Percentiles rank a stretch among this genome's conserved stretches.
These are phyloP conservation scores for Trinectes maculatus DNA, from an alignment of 2,113 vertebrate species.

Conservation along the genomic window DNA sequence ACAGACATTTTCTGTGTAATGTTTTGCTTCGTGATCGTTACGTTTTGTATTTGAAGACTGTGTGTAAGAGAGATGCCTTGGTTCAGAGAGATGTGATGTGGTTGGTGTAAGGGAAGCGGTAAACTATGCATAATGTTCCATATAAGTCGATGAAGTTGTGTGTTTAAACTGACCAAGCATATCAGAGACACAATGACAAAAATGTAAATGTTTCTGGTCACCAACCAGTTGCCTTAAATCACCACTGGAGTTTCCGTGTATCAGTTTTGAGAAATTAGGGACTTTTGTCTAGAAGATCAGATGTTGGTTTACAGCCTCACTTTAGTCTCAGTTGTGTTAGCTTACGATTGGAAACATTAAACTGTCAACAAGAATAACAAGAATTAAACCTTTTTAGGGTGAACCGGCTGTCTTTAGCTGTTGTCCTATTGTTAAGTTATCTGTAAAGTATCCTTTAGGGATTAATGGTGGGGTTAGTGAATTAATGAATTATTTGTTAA, in stretches of 20 bases:
- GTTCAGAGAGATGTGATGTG: neutral
- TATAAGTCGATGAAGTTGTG: slow-evolving; percentile 12
- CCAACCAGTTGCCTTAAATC: neutral
- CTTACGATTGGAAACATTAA: neutral
- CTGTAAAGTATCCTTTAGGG: no score
- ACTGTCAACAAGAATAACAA: neutral
- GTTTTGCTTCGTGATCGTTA: neutral
- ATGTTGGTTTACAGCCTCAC: neutral
- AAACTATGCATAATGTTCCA: slow-evolving; percentile 7
- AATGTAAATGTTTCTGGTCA: neutral
- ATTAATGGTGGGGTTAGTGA: no score
- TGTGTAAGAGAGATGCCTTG: slow-evolving; percentile 19
- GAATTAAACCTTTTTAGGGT: slow-evolving; percentile 4
- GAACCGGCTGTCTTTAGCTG: neutral
- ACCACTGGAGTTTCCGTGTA: slow-evolving; percentile 18
- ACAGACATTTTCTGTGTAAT: slow-evolving; percentile 4
- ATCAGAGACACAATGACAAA: slow-evolving; percentile 1
- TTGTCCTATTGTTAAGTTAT: slow-evolving; percentile 5
- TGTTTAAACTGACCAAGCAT: slow-evolving; percentile 16
- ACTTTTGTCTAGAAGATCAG: slow-evolving; percentile 14
- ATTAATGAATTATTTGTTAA: no score
- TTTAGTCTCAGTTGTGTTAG: slow-evolving; percentile 6
- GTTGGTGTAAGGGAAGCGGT: neutral
- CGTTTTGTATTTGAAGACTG: neutral
- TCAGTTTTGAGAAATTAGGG: neutral